Conservation (phyloP, 2,888 invertebrate species). For the Andrena minutula region DNA sequence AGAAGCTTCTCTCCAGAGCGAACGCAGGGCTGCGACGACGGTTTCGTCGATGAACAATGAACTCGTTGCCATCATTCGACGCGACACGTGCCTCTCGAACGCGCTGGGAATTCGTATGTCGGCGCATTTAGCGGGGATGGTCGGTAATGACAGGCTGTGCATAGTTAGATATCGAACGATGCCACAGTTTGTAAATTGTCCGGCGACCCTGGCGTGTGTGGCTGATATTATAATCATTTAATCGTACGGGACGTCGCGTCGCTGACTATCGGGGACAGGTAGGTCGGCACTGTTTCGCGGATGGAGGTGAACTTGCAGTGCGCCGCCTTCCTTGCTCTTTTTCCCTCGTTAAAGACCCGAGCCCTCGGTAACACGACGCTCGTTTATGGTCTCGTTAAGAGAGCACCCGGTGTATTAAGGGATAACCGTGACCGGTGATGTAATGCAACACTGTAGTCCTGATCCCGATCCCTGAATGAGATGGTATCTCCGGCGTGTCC, state of each 20-base stretch:
- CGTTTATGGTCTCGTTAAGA: conserved; percentile 81
- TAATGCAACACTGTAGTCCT: conserved; percentile 81
- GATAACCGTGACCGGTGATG: conserved; percentile 81
- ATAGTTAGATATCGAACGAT: conserved; percentile 31
- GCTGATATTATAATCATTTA: conserved; percentile 47
- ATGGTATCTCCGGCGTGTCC: conserved; percentile 75
- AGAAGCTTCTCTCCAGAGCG: conserved; percentile 2
- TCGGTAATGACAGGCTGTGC: conserved; percentile 30
- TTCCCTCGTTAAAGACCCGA: conserved; percentile 19
- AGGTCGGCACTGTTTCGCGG: not conserved
- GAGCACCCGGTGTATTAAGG: conserved; percentile 81
- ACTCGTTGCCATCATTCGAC: conserved; percentile 16
- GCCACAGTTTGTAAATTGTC: conserved; percentile 34
- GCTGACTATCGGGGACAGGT: not conserved
- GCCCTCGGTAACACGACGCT: conserved; percentile 77
- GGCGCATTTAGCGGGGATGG: conserved; percentile 3
- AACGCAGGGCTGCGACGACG: conserved; percentile 7
- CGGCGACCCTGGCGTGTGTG: not conserved
- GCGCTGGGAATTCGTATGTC: conserved; percentile 18
- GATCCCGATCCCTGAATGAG: conserved; percentile 82
- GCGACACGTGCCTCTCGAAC: not conserved
- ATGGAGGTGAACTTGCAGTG: not conserved
- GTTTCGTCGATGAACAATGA: conserved; percentile 10
- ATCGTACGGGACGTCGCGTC: conserved; percentile 26
- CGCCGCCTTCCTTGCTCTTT: not conserved